A percentile compares a stretch with the other conserved stretches of the same genome.
These are phyloP conservation scores for Melanotaenia boesemani DNA, from an alignment of 2,797 vertebrate genomes.

Conservation along the genomic window DNA sequence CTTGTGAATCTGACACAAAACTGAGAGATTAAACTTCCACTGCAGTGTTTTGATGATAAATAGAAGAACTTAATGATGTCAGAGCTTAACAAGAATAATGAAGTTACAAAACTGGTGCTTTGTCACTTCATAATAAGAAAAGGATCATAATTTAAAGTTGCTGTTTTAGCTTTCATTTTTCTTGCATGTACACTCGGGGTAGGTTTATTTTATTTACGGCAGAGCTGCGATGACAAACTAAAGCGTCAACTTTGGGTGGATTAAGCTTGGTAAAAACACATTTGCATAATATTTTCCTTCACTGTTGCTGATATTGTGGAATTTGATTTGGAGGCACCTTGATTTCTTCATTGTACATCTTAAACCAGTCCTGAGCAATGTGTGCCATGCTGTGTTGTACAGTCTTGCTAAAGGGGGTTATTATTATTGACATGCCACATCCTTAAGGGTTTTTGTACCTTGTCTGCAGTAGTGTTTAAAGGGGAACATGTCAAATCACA, in stretches of 20 bases:
- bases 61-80: constrained; percentile 54
- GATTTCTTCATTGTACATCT: neutral
- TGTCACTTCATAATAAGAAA: constrained; percentile 38
- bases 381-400: neutral
- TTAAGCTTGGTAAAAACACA: neutral
- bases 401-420: neutral
- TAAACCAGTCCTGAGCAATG: neutral
- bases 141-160: constrained; percentile 22
- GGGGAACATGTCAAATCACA: neutral
- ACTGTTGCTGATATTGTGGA: neutral
- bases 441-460: neutral
- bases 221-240: constrained; percentile 29
- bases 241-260: neutral
- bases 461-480: constrained; percentile 7
- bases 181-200: constrained; percentile 6
- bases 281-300: too few species aligned
- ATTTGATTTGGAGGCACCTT: neutral
- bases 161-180: neutral
- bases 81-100: constrained; percentile 51
- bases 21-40: constrained; percentile 5
- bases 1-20: constrained; percentile 30
- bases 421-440: neutral
- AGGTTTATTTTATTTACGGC: constrained; percentile 29
- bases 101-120: constrained; percentile 40
- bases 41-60: constrained; percentile 33